Base-by-base conservation (phyloP, 2,113 vertebrate genomes). In the Hylia prasina region DNA sequence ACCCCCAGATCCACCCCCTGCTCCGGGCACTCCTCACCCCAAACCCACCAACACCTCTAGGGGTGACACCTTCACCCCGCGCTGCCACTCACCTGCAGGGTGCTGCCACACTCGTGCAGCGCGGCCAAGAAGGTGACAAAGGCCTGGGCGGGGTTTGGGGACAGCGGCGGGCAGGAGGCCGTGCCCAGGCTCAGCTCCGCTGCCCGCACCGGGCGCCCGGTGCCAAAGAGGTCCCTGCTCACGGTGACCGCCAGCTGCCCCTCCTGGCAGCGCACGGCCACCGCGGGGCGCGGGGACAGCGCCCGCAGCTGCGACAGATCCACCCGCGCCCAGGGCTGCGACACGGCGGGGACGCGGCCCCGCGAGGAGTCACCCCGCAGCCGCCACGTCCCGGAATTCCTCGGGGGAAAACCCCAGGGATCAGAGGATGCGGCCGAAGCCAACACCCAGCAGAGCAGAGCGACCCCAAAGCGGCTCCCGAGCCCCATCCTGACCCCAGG, bases 231-330 rank as follows among this genome's bases (percentile, higher is more conserved):
- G 33, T 86, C 83, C 83, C 71, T 50, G 53, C 61, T 11, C 53
- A 86, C 83, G 17, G 82, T 86, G 71, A 76, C 13, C 4, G 11
- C 82, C 61, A 86, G 61, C 71, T 66, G 82, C 31, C 61, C 71
- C 82, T 86, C 82, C 82, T 57, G 82, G 71, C 82, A 86, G 2
- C 61, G 44, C 82, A 86, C 82, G 51, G 82, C 61, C 71, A 86
- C 82, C 71, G 61, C 71, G 44, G 71, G 61, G 1, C 31, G 82
- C 7, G 82, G 82, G 13, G 71, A 50, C 71, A 76, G 82, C 51
- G 82, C 82, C 82, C 44, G 71, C 71, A 86, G 82, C 71, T 86
- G 82, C 31, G 82, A 86, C 71, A 86, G 44, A 86, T 86, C 82
- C 71, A 76, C 82, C 61, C 61, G 71, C 7, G 82, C 82, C 82